These are phyloP conservation scores for Hipposideros larvatus DNA, from an alignment of 2,797 vertebrate species.

Conservation along the genomic window DNA sequence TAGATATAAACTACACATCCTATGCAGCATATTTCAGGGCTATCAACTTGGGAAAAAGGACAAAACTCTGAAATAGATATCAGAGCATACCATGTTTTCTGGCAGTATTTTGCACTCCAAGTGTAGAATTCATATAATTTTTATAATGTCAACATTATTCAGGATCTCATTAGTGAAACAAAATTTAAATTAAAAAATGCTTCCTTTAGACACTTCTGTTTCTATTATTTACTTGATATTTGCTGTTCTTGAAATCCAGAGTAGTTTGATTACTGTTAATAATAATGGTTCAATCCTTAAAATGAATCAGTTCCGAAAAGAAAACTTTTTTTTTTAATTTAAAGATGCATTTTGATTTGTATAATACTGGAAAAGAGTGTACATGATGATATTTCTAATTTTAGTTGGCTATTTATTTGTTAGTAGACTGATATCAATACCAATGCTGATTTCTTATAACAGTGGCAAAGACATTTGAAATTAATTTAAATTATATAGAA, in stretches of 20 bases:
- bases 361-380: neutral
- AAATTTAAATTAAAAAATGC: constrained; percentile 14
- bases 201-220: neutral
- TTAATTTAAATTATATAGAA: neutral
- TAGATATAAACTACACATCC: constrained; percentile 70
- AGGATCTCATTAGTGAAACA: neutral
- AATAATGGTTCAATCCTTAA: neutral
- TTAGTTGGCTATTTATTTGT: constrained; percentile 2
- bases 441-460: neutral
- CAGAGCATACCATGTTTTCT: neutral
- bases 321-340: neutral
- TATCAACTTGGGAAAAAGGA: constrained; percentile 31
- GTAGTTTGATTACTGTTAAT: neutral
- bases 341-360: constrained; percentile 28
- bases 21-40: constrained; percentile 13
- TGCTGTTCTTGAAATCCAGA: neutral
- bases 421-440: neutral
- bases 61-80: constrained; percentile 35
- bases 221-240: constrained; percentile 28
- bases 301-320: neutral
- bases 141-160: neutral
- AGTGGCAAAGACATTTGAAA: neutral
- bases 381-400: neutral
- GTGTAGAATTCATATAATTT: neutral
- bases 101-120: neutral